These are phyloP conservation scores for Drosophila asahinai DNA, from an alignment of 1,140 invertebrate genomes.

Conservation along the genomic window DNA sequence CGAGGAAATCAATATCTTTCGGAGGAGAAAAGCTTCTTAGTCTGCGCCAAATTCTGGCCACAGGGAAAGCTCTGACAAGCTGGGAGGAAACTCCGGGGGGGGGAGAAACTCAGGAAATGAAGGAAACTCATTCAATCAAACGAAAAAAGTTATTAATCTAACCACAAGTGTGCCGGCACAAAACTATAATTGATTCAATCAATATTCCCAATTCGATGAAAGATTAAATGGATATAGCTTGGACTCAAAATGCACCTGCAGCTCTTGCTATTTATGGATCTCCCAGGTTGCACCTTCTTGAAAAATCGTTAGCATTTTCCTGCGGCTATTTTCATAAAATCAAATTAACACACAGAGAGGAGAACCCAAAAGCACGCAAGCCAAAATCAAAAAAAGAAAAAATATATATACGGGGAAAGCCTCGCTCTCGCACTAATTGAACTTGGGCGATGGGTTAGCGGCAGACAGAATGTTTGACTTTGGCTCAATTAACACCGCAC, in stretches of 20 bases:
- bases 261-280: not conserved
- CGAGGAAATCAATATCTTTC: slow-evolving; percentile 37
- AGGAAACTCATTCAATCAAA: slow-evolving; percentile 11
- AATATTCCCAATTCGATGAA: not conserved
- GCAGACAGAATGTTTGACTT: slow-evolving; percentile 51
- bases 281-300: not conserved
- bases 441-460: slow-evolving; percentile 27
- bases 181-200: slow-evolving; percentile 14
- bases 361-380: slow-evolving; percentile 8
- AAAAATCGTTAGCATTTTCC: slow-evolving; percentile 9
- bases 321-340: slow-evolving; percentile 56
- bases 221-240: not conserved
- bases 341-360: slow-evolving; percentile 48
- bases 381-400: not conserved
- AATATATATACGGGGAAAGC: not conserved
- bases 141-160: slow-evolving; percentile 16
- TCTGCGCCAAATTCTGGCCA: not conserved
- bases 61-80: not conserved
- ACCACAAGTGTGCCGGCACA: not conserved
- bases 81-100: not conserved
- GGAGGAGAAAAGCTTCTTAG: slow-evolving; percentile 16
- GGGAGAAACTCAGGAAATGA: no score
- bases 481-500: slow-evolving; percentile 53
- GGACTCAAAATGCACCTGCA: not conserved
- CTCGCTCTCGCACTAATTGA: slow-evolving; percentile 35